These are phyloP conservation scores for Chaetophractus vellerosus DNA, from an alignment of 2,797 vertebrate genomes.

Conservation along the genomic window DNA sequence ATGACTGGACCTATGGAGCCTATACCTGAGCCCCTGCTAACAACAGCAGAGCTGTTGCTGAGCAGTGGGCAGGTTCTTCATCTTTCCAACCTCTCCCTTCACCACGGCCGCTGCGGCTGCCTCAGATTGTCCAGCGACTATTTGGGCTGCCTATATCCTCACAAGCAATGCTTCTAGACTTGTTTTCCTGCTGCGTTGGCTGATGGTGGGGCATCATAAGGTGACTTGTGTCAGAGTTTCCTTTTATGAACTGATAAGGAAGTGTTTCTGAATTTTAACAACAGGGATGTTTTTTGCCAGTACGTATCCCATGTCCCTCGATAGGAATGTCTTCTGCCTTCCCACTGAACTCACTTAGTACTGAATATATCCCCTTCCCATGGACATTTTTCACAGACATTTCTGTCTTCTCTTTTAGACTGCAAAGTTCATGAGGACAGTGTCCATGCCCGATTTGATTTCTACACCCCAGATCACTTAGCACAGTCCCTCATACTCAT, in stretches of 20 bases:
- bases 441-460: not conserved
- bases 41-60: not conserved
- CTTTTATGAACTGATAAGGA: not conserved
- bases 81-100: not conserved
- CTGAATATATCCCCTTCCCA: not conserved
- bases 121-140: not conserved
- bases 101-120: not conserved
- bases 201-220: not conserved
- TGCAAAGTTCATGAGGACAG: not conserved
- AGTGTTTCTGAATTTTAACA: slow-evolving; percentile 14
- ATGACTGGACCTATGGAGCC: too few relatives aligned
- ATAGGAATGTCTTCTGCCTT: not conserved
- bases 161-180: too few relatives aligned
- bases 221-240: not conserved
- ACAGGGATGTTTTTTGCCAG: not conserved
- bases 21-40: not conserved
- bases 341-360: not conserved
- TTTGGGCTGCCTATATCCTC: not conserved
- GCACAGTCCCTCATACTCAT: not conserved
- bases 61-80: too few relatives aligned
- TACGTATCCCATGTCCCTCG: not conserved
- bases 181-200: not conserved
- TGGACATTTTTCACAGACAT: not conserved
- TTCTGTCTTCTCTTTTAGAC: not conserved
- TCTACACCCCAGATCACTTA: not conserved